phyloP scores from a whole-genome alignment of 2,888 invertebrate species.

The Priocnemis perturbator region DNA sequence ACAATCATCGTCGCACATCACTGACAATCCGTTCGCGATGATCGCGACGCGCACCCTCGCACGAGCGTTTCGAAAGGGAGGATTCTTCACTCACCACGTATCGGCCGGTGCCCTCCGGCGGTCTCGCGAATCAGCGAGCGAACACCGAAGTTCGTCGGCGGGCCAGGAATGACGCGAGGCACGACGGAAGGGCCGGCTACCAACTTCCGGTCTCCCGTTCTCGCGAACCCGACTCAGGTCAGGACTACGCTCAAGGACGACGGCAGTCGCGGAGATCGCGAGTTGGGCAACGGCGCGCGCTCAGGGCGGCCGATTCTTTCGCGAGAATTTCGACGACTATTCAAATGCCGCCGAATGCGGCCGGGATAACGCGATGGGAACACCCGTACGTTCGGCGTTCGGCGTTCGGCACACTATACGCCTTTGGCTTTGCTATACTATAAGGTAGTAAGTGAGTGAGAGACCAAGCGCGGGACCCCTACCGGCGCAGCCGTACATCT shows the following conservation, averaged over 20 bases:
- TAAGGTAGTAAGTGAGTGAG: slow-evolving; percentile 71
- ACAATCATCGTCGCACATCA: slow-evolving; percentile 5
- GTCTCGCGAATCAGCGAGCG: background rate
- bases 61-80: background rate
- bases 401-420: slow-evolving; percentile 64
- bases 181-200: background rate
- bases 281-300: slow-evolving; percentile 1
- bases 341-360: slow-evolving; percentile 1
- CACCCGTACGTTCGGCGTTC: slow-evolving; percentile 56
- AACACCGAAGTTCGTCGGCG: too few relatives aligned
- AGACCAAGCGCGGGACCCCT: slow-evolving; percentile 70
- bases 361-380: slow-evolving; percentile 60
- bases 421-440: slow-evolving; percentile 70
- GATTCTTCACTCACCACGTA: too few relatives aligned
- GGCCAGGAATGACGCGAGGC: background rate
- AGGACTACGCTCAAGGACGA: slow-evolving; percentile 9
- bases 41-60: slow-evolving; percentile 3
- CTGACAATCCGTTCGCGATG: slow-evolving; percentile 1
- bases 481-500: slow-evolving; percentile 81
- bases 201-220: too few relatives aligned
- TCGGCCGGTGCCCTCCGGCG: too few relatives aligned
- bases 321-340: slow-evolving; percentile 3
- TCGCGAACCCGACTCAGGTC: background rate
- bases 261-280: background rate
- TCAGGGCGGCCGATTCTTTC: background rate